Percentiles rank a stretch among this genome's conserved stretches.
These are phyloP conservation scores for Diadumene lineata DNA, from an alignment of 92 coral and sea anemone genomes.

Conservation along the genomic window DNA sequence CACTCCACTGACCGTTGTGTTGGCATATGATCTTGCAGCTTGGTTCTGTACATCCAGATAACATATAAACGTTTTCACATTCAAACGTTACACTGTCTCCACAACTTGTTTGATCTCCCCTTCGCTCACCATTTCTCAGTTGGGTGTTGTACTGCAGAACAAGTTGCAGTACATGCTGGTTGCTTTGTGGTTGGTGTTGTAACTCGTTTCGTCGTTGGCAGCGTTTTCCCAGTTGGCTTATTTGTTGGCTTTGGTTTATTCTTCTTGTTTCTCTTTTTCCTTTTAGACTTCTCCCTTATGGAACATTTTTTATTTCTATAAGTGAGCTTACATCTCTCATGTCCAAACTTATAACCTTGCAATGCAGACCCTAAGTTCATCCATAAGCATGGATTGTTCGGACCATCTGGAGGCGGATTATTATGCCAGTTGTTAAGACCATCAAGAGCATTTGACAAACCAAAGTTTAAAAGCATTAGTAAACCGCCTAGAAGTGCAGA, in stretches of 20 bases:
- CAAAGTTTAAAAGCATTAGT: too few species aligned
- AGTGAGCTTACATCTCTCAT: too few species aligned
- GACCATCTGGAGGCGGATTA: too few species aligned
- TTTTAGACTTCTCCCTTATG: neutral
- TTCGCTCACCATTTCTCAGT: neutral
- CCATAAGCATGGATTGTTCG: too few species aligned
- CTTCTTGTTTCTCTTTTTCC: neutral
- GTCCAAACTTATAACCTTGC: too few species aligned
- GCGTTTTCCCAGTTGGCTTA: neutral
- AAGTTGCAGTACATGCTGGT: slow-evolving; percentile 3
- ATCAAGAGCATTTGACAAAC: too few species aligned
- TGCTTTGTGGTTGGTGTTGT: neutral
- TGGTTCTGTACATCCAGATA: neutral
- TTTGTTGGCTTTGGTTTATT: neutral
- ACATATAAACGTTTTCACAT: neutral
- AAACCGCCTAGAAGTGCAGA: too few species aligned
- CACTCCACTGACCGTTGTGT: slow-evolving; percentile 1
- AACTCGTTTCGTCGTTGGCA: neutral
- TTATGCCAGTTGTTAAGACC: too few species aligned
- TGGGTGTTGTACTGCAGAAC: neutral
- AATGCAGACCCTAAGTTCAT: too few species aligned
- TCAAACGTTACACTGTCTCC: neutral
- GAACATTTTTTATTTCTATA: neutral
- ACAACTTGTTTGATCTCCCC: neutral
- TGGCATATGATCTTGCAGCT: neutral